phyloP scores from a whole-genome alignment of 2,113 vertebrate species.

The Thunnus thynnus region DNA sequence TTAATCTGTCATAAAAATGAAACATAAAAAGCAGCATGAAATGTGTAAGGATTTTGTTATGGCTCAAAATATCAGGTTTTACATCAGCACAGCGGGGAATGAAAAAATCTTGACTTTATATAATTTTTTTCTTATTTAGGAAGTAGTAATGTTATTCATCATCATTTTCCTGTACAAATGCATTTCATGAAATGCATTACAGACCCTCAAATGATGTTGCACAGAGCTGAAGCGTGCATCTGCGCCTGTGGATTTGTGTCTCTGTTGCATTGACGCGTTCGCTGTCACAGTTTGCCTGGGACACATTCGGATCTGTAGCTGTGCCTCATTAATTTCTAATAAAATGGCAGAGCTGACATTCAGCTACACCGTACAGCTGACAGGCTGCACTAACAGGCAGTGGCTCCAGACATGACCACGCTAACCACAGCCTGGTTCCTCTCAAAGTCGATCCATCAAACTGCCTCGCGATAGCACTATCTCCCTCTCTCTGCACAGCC shows the following conservation, averaged over 20 bases:
- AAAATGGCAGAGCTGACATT: conserved; percentile 76
- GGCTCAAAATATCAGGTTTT: conserved; percentile 21
- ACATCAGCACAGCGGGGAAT: background rate
- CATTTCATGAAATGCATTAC: conserved; percentile 18
- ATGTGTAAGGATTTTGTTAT: conserved; percentile 1
- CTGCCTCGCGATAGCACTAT: conserved; percentile 41
- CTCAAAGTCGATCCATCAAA: conserved; percentile 72
- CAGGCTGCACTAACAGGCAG: conserved; percentile 79
- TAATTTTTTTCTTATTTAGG: background rate
- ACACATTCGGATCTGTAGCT: conserved; percentile 52
- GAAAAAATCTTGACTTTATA: conserved; percentile 29
- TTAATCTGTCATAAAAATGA: conserved; percentile 21
- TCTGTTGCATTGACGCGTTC: conserved; percentile 23
- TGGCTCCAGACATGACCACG: conserved; percentile 78
- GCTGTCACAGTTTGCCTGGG: conserved; percentile 61
- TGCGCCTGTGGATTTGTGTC: conserved; percentile 23
- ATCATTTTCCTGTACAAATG: conserved; percentile 3
- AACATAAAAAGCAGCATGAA: conserved; percentile 13
- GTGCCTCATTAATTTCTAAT: conserved; percentile 80
- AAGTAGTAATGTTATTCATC: background rate
- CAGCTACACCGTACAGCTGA: conserved; percentile 69
- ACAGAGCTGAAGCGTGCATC: conserved; percentile 29
- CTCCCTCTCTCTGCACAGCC: conserved; percentile 39
- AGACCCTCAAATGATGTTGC: background rate
- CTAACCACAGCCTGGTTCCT: conserved; percentile 73